These are phyloP conservation scores for Trissolcus basalis DNA, from an alignment of 1,140 invertebrate species.

Conservation along the genomic window DNA sequence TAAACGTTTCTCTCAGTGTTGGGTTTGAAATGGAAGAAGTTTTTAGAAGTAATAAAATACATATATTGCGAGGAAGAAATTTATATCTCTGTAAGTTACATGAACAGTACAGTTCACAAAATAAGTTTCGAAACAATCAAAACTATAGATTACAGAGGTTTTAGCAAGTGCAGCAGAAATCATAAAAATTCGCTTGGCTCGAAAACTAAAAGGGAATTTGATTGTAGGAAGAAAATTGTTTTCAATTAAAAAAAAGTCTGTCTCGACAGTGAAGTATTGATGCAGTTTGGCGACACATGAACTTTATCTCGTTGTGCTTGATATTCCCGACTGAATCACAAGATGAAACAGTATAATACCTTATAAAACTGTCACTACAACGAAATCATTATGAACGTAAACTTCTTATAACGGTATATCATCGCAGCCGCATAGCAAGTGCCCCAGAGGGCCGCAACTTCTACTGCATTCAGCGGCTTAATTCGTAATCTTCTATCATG, in stretches of 20 bases:
- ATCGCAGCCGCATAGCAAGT: constrained; percentile 26
- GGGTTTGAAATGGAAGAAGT: constrained; percentile 6
- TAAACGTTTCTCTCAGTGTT: constrained; percentile 3
- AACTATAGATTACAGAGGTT: not conserved
- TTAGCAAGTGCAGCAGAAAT: no score
- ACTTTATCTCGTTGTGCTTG: constrained; percentile 5
- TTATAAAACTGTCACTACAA: constrained; percentile 50
- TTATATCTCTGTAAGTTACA: constrained; percentile 14
- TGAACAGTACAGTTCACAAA: constrained; percentile 1
- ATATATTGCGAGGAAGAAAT: constrained; percentile 3
- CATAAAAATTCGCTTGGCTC: no score
- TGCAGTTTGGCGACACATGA: not conserved
- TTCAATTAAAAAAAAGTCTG: no score
- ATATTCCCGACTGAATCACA: constrained; percentile 14
- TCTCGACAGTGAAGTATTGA: no score
- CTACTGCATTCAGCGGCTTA: constrained; percentile 40
- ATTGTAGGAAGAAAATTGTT: no score
- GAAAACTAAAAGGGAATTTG: no score
- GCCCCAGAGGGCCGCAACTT: constrained; percentile 48
- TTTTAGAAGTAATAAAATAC: constrained; percentile 14
- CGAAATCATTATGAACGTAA: constrained; percentile 50
- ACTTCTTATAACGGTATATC: constrained; percentile 52
- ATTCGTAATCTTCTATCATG: constrained; percentile 42
- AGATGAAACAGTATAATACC: constrained; percentile 19
- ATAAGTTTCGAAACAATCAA: not conserved